Evolutionary conservation across 2,113 vertebrate species (phyloP).

Genomic region (Polyodon spathula): DNA sequence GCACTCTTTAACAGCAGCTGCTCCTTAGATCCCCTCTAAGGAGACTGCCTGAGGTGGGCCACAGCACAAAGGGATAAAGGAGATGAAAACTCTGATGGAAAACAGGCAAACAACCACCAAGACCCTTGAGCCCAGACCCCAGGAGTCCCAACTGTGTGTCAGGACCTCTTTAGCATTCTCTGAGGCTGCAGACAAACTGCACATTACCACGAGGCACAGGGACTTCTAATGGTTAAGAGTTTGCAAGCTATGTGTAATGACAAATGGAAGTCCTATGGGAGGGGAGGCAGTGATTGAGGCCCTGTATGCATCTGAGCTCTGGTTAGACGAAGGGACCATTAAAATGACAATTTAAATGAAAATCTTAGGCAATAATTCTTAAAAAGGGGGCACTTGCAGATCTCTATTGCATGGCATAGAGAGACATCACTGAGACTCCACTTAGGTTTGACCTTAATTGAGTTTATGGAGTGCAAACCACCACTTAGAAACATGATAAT

Average conservation of each 20-base stretch:
- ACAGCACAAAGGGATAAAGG: conserved; percentile 76
- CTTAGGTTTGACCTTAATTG: conserved; percentile 43
- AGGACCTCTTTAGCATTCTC: conserved; percentile 71
- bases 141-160: conserved; percentile 57
- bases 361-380: conserved; percentile 66
- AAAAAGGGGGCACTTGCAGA: conserved; percentile 44
- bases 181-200: conserved; percentile 68
- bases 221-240: conserved; percentile 54
- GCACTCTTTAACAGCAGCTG: conserved; percentile 72
- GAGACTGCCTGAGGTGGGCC: conserved; percentile 71
- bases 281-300: conserved; percentile 52
- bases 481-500: conserved; percentile 51
- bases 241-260: conserved; percentile 59
- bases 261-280: conserved; percentile 63
- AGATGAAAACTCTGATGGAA: conserved; percentile 71
- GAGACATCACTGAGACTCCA: conserved; percentile 10
- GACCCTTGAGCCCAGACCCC: conserved; percentile 54
- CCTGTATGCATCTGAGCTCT: conserved; percentile 69
- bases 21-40: conserved; percentile 74
- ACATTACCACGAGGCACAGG: conserved; percentile 65
- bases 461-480: conserved; percentile 67
- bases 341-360: conserved; percentile 77
- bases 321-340: conserved; percentile 56
- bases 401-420: conserved; percentile 12
- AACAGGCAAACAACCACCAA: conserved; percentile 73